Conservation (phyloP, 2,888 invertebrate genomes). For the Caradrina kadenii region DNA sequence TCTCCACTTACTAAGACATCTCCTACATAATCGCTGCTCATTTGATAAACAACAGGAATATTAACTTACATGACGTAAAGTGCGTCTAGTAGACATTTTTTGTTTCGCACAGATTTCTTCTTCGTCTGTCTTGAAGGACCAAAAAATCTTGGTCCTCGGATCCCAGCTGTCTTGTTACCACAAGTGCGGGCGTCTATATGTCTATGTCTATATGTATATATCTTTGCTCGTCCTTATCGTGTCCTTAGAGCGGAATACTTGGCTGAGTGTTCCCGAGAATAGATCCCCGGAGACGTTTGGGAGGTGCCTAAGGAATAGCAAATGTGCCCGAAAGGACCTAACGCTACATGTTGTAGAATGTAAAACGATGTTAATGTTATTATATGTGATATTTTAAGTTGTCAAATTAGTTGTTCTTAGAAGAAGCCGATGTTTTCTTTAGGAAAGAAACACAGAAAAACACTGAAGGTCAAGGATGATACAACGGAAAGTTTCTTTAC, state of each 20-base stretch:
- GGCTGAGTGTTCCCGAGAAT: conserved; percentile 24
- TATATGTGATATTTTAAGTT: background rate
- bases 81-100: conserved; percentile 3
- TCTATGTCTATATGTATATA: too few relatives aligned
- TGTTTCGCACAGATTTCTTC: conserved; percentile 25
- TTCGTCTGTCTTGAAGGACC: conserved; percentile 11
- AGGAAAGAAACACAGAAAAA: background rate
- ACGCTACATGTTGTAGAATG: conserved; percentile 17
- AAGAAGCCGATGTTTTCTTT: background rate
- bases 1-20: conserved; percentile 20
- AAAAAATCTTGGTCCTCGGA: conserved; percentile 11
- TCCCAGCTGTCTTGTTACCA: conserved; percentile 21
- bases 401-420: background rate
- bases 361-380: conserved; percentile 32
- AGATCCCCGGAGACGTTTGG: conserved; percentile 26
- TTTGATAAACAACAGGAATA: conserved; percentile 26
- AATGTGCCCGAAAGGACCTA: conserved; percentile 12
- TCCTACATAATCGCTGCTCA: conserved; percentile 21
- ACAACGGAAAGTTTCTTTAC: background rate
- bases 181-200: conserved; percentile 47
- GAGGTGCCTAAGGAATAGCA: conserved; percentile 29
- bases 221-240: conserved; percentile 34
- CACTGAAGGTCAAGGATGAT: background rate
- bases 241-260: conserved; percentile 38
- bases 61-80: background rate